These are phyloP conservation scores for Asbolus verrucosus DNA, from an alignment of 1,140 invertebrate species.

Conservation along the genomic window DNA sequence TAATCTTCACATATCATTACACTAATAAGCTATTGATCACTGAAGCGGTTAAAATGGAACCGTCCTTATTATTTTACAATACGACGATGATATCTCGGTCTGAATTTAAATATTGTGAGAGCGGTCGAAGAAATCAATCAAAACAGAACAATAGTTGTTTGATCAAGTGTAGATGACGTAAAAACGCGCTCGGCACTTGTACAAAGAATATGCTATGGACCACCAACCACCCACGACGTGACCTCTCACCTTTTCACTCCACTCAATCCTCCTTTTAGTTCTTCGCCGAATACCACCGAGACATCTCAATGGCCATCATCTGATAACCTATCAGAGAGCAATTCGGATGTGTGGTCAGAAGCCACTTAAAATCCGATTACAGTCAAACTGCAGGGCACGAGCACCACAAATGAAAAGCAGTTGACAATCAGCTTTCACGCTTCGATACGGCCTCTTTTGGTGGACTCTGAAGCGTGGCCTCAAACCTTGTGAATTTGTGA, in stretches of 20 bases:
- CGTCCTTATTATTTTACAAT: conserved; percentile 14
- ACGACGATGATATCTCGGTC: conserved; percentile 23
- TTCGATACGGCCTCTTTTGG: conserved; percentile 19
- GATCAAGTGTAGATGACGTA: conserved; percentile 44
- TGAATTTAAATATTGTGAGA: conserved; percentile 40
- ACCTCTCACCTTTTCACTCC: conserved; percentile 44
- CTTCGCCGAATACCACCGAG: conserved; percentile 30
- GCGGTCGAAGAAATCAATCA: conserved; percentile 40
- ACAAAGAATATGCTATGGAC: conserved; percentile 8
- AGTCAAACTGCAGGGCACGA: conserved; percentile 49
- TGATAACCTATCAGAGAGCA: conserved; percentile 38
- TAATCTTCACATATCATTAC: conserved; percentile 2
- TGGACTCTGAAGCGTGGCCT: conserved; percentile 36
- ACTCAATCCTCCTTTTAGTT: conserved; percentile 32
- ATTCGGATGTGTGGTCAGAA: conserved; percentile 41
- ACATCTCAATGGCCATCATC: conserved; percentile 40
- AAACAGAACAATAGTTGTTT: conserved; percentile 45
- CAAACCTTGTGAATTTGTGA: conserved; percentile 47
- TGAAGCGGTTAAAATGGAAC: neutral
- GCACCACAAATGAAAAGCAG: conserved; percentile 18
- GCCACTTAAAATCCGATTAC: conserved; percentile 54
- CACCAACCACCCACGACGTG: conserved; percentile 42
- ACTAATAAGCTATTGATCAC: conserved; percentile 21
- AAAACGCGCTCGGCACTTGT: conserved; percentile 37
- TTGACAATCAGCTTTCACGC: conserved; percentile 11